phyloP scores from a whole-genome alignment of 2,888 invertebrate genomes.

The Nycteola revayana region DNA sequence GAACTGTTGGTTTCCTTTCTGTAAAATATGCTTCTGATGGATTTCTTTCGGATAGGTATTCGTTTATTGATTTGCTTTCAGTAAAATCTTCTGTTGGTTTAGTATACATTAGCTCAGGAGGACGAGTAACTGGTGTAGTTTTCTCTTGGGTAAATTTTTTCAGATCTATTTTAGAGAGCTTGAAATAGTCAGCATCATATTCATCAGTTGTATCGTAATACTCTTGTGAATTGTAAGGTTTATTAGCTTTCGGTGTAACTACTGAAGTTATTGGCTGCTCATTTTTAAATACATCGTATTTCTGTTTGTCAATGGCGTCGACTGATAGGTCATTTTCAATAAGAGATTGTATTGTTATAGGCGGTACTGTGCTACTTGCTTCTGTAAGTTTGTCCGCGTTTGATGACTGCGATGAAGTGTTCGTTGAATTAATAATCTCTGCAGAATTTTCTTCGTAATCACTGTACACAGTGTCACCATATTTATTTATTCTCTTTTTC shows the following conservation, averaged over 20 bases:
- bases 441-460: conserved; percentile 63
- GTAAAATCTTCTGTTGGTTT: conserved; percentile 34
- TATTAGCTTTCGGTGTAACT: conserved; percentile 43
- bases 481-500: conserved; percentile 58
- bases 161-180: conserved; percentile 58
- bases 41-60: too few relatives aligned
- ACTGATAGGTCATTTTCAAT: conserved; percentile 15
- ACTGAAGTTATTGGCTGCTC: conserved; percentile 15
- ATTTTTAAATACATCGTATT: conserved; percentile 17
- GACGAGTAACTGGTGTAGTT: conserved; percentile 18
- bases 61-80: conserved; percentile 58
- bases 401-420: background rate
- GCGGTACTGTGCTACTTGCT: background rate
- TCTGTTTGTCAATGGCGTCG: conserved; percentile 17
- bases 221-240: conserved; percentile 47
- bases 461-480: conserved; percentile 55
- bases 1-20: conserved; percentile 59
- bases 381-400: background rate
- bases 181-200: conserved; percentile 59
- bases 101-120: conserved; percentile 26
- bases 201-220: conserved; percentile 63
- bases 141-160: conserved; percentile 48
- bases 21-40: conserved; percentile 33
- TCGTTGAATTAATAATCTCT: conserved; percentile 35
- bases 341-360: too few relatives aligned